These are phyloP conservation scores for Ornithoptera alexandrae DNA, from an alignment of 2,888 invertebrate species.

Conservation along the genomic window DNA sequence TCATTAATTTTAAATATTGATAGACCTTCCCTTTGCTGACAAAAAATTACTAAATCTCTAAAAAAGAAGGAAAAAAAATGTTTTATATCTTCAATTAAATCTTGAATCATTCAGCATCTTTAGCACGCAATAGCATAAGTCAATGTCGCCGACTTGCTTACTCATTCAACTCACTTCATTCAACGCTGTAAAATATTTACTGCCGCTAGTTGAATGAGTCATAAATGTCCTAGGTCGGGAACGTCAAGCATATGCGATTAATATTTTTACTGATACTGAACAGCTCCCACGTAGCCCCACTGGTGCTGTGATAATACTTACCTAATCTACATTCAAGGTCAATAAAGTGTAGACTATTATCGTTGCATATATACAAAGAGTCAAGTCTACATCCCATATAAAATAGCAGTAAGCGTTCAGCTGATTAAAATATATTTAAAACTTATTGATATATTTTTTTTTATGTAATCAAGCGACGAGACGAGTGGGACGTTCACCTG, in stretches of 20 bases:
- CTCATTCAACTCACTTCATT: no score
- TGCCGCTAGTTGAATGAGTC: not conserved
- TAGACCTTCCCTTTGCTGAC: no score
- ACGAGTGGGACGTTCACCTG: no score
- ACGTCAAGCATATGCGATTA: not conserved
- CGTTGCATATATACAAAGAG: not conserved
- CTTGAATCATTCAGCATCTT: not conserved
- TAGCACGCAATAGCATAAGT: not conserved
- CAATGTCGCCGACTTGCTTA: not conserved
- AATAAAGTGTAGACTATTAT: not conserved
- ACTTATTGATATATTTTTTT: no score
- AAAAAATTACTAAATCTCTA: not conserved
- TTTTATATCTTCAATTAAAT: not conserved
- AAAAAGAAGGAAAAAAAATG: not conserved
- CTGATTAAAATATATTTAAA: no score
- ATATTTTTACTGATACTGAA: not conserved
- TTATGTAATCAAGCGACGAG: no score
- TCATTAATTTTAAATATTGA: no score
- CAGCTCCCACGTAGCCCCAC: not conserved
- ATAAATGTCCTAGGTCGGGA: not conserved
- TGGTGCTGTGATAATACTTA: not conserved
- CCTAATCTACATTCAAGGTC: not conserved
- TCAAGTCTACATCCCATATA: no score
- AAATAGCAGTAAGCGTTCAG: no score
- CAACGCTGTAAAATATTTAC: not conserved